Base-by-base conservation (phyloP, 1,140 invertebrate species). In the Drosophila gunungcola region DNA sequence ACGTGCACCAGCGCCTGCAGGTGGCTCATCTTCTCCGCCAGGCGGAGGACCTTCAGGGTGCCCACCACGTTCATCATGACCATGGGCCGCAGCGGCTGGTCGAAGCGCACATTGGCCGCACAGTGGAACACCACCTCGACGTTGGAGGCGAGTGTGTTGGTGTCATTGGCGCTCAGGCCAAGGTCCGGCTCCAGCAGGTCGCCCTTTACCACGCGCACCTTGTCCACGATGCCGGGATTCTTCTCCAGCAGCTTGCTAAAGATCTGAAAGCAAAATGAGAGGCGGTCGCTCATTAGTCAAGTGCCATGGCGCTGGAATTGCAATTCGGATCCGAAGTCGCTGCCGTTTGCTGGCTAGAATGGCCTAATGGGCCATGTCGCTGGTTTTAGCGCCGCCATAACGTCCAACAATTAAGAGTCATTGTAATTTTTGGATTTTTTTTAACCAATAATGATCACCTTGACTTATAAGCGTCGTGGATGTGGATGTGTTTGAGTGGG, bases 81-180 rank as follows among this genome's bases (percentile, higher is more conserved):
- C 3, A 96, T 95, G 4, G 94, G 92, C 79, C 95, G 95, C 0
- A 99, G 93, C 25, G 94, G 94, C 92, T 98, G 97, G 88, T 98
- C 96, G 91, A 99, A 99, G 45, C 97, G 91, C 64, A 96, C 96
- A 84, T 97, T 98, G 21, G 98, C 98, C n/a, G 98, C 97, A 79
- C 96, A 97, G 85, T 98, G 97, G 93, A 98, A 97, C 0, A 98
- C 93, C n/a, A 98, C 94, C 32, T 95, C 94, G 13, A 97, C 95
- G 63, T 95, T 94, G 10, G 94, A 91, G 52, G 93, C 93, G 21
- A 94, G 74, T 60, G 91, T 81, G 38, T 93, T 73, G 68, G 94
- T 93, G 77, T 97, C 97, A 34, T 94, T 93, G 2, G 94, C 69
- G 1, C 94, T 95, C 3, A 97, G 88, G 2, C 96, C 98, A 38